Percentiles rank a stretch among this genome's conserved stretches.
Conservation (phyloP, 1,140 invertebrate species). For the Eumeta japonica region DNA sequence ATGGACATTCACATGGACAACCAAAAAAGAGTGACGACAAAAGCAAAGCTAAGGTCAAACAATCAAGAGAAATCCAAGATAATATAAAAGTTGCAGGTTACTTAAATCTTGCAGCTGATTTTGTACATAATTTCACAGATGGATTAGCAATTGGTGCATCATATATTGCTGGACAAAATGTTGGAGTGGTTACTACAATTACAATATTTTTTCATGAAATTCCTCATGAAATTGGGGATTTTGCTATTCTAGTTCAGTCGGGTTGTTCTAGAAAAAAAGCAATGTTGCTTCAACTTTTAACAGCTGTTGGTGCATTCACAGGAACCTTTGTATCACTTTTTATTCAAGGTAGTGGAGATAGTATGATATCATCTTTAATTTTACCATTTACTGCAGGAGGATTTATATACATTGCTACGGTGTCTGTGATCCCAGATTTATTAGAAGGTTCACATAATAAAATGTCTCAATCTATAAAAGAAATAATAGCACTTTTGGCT, state of each 20-base stretch:
- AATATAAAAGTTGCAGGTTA: constrained; percentile 93
- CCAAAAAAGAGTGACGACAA: constrained; percentile 50
- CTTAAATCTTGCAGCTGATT: constrained; percentile 91
- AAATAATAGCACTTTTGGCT: constrained; percentile 78
- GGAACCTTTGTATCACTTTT: constrained; percentile 86
- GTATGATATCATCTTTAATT: constrained; percentile 79
- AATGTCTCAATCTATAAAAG: constrained; percentile 81
- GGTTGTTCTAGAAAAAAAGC: constrained; percentile 88
- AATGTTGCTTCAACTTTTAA: constrained; percentile 87
- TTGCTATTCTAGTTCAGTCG: constrained; percentile 93
- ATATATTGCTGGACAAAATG: constrained; percentile 82
- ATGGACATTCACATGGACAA: constrained; percentile 59
- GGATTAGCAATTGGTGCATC: constrained; percentile 95
- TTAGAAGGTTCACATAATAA: constrained; percentile 74
- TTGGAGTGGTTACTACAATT: constrained; percentile 85
- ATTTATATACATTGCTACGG: constrained; percentile 97
- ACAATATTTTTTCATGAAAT: constrained; percentile 96
- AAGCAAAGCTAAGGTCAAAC: constrained; percentile 44
- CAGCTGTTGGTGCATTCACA: constrained; percentile 90
- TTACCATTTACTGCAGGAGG: constrained; percentile 96
- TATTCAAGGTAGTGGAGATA: constrained; percentile 71
- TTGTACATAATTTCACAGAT: constrained; percentile 96
- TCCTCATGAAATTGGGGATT: constrained; percentile 98
- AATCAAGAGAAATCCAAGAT: constrained; percentile 60
- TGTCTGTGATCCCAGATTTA: constrained; percentile 93